These are phyloP conservation scores for Sporophila hypoxantha DNA, from an alignment of 2,113 vertebrate species.

Conservation along the genomic window DNA sequence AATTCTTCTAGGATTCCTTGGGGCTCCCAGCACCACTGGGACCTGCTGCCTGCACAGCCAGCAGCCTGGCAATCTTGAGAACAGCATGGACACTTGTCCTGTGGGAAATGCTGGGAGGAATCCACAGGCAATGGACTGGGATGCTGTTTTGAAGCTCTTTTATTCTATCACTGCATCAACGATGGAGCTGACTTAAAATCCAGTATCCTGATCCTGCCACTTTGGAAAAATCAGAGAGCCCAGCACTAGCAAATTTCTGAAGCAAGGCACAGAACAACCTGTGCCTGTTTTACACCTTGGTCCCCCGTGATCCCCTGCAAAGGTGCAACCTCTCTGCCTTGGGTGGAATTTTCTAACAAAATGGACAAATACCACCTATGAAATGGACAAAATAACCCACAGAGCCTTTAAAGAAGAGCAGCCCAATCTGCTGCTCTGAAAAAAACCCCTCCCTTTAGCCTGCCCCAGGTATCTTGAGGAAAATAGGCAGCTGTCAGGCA, in stretches of 20 bases:
- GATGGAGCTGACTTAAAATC: not conserved
- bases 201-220: not conserved
- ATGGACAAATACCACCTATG: constrained; percentile 16
- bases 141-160: not conserved
- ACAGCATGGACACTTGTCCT: not conserved
- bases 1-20: not conserved
- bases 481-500: constrained; percentile 40
- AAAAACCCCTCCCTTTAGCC: not conserved
- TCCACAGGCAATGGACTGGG: not conserved
- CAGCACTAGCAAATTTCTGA: not conserved
- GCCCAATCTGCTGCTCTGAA: not conserved
- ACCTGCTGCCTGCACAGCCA: not conserved
- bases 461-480: not conserved
- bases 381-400: constrained; percentile 23
- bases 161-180: not conserved
- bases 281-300: not conserved
- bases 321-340: constrained; percentile 34
- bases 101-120: not conserved
- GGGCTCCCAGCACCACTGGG: not conserved
- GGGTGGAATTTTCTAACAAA: constrained; percentile 25
- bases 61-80: not conserved
- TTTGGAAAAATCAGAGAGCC: not conserved
- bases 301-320: not conserved
- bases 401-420: constrained; percentile 3
- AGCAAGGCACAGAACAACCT: not conserved